These are phyloP conservation scores for Galeopterus variegatus DNA, from an alignment of 2,113 vertebrate genomes.

Conservation along the genomic window DNA sequence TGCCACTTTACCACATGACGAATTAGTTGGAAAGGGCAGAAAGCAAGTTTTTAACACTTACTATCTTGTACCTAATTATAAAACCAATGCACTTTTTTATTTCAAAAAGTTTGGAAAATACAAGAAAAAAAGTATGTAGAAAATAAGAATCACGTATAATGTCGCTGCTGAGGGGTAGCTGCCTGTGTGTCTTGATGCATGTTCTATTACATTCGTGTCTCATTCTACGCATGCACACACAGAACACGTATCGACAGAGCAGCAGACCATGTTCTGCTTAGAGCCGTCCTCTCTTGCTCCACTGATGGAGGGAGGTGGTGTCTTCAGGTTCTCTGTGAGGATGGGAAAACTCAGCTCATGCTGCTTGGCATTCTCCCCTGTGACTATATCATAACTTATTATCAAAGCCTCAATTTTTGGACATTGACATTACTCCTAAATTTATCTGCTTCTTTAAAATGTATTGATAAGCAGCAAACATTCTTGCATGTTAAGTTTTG, in stretches of 20 bases:
- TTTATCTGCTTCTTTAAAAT: not conserved
- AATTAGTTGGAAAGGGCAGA: fast-evolving
- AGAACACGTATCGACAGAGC: not conserved
- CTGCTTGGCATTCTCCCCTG: not conserved
- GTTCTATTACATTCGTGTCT: not conserved
- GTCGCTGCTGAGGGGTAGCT: not conserved
- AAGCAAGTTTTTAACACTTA: not conserved
- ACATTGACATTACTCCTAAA: not conserved
- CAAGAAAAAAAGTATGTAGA: fast-evolving
- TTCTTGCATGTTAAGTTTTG: not conserved
- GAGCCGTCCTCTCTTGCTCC: not conserved
- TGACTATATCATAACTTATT: fast-evolving
- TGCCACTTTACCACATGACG: not conserved
- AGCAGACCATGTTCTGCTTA: fast-evolving
- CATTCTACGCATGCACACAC: not conserved
- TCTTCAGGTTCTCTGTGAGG: fast-evolving
- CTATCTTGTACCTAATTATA: not conserved
- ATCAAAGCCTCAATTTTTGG: too few relatives aligned
- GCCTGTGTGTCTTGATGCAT: too few relatives aligned
- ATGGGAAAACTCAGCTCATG: fast-evolving
- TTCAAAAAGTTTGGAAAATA: not conserved
- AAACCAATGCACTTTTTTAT: fast-evolving
- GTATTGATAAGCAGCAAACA: not conserved
- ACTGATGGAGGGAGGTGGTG: fast-evolving
- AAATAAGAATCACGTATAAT: too few relatives aligned